Evolutionary conservation across 2,888 invertebrate species (phyloP), one percentile per base, ranked within the genome.

Genomic region (Xanthorhoe spadicearia): DNA sequence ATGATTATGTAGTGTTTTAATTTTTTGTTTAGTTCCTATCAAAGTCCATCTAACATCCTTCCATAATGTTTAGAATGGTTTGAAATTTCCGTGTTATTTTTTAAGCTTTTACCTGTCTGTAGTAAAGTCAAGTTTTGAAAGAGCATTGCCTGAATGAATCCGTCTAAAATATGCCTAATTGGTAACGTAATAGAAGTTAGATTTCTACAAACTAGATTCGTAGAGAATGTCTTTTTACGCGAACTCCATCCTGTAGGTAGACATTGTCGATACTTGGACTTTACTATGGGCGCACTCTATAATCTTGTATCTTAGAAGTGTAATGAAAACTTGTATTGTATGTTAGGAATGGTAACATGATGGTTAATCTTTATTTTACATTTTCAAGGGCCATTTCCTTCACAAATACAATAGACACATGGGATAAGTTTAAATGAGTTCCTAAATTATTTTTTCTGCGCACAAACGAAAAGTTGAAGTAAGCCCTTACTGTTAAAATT

Each of bases 31-130:
- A 78, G 77, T 81, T 82, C 77, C 77, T 77, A 79, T 77, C 75
- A 62, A 77, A 78, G 82, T 84, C 83, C 82, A 82, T 82, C 74
- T 74, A 66, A 74, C 77, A 79, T 83, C 83, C 83, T 83, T 84
- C 83, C 83, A 82, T 76, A 73, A 67, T 61, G 53, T 54, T 70
- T 71, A 61, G 64, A 59, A 62, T 67, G 48, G 54, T 68, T 69
- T 66, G 17, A 71, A 68, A 48, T 61, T 62, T 69, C 58, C 46
- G 56, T 63, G 61, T 71, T 69, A 71, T 72, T 74, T 74, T 74
- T 53, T 77, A 79, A 75, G 79, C 77, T 80, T 81, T 81, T 74
- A 73, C 64, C 54, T 23, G 64, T 63, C 65, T 73, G 56, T 60
- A 66, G 76, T 73, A 67, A 67, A 76, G 68, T 69, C 72, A 66